Base-by-base conservation (phyloP, 1,140 invertebrate genomes). In the Aleiodes sp. region DNA sequence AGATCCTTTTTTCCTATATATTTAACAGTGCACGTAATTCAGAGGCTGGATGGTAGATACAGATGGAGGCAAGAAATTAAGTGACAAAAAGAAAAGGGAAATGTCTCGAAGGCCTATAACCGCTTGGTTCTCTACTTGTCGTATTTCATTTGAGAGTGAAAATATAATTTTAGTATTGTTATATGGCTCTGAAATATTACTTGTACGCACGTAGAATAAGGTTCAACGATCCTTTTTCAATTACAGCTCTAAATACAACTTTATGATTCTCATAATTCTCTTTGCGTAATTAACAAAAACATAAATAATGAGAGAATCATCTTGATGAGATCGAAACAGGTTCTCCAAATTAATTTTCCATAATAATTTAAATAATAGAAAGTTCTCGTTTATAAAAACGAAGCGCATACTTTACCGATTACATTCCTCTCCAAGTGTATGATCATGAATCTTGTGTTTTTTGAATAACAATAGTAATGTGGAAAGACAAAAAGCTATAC, bases 381-480 rank as follows among this genome's bases (percentile, higher is more conserved):
- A n/a, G n/a, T n/a, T n/a, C n/a, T n/a, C n/a, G n/a, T n/a, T n/a
- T n/a, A n/a, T n/a, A n/a, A n/a, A n/a, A n/a, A n/a, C n/a, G n/a
- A n/a, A n/a, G n/a, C n/a, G n/a, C n/a, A n/a, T n/a, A n/a, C n/a
- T n/a, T n/a, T n/a, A n/a, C n/a, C n/a, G n/a, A n/a, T n/a, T n/a
- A n/a, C n/a, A n/a, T 29, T 14, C 21, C 37, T 14, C 16, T 35
- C 24, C 59, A 14, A 14, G 2, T 9, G 29, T 4, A 8, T 29
- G 26, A 19, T 9, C 10, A 14, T 14, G 29, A 41, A 33, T 62
- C 61, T 46, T 26, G 26, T 33, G 67, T 33, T 29, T 35, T n/a
- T 21, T 41, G 67, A 26, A 35, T 63, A 43, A 43, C 39, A 43
- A 43, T 43, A 16, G 39, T n/a, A 43, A 43, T 43, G 39, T 16